Evolutionary conservation across 1,140 invertebrate species (phyloP), one percentile per base, ranked within the genome.

Genomic region (Lanistes nyassanus): DNA sequence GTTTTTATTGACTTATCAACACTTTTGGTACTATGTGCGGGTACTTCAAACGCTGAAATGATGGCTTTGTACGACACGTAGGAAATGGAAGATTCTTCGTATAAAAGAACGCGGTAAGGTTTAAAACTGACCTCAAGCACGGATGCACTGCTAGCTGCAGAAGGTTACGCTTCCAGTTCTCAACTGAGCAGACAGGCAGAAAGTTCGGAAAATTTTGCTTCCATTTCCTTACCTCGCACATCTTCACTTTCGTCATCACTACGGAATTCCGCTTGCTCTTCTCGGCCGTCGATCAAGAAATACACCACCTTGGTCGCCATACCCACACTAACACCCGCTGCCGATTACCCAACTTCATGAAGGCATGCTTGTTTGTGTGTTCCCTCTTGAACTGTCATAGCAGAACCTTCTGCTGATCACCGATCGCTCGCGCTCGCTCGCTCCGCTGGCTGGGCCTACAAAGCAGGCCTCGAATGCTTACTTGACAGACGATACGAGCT

Each of bases 301-400:
- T 85, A 84, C 34, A 85, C 77, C 34, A 83, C 78, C 77, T 84
- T 85, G 51, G 84, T 80, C 34, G 82, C 79, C 84, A 85, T 85
- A 74, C 65, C 70, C 70, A 70, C 60, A 68, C 47, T 58, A 76
- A 79, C 66, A 39, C 53, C 60, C 47, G 26, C 53, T 74, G 6
- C 9, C 39, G 60, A 37, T 74, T 16, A 81, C 75, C 47, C 70
- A 77, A 36, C 62, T 81, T 39, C 70, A 72, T 72, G 70, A 72
- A 72, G 70, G 31, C 70, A 55, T 19, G 55, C 56, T 23, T 72
- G 70, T 60, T 72, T n/a, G 26, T 72, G 55, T 72, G 70, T 62
- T 72, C 56, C 70, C 70, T 55, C 70, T 60, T 72, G 70, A 29
- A 72, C 70, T 72, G 70, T 72, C 37, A 72, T 72, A 62, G 60